Conservation (phyloP, 2,888 invertebrate species). For the Operophtera brumata region DNA sequence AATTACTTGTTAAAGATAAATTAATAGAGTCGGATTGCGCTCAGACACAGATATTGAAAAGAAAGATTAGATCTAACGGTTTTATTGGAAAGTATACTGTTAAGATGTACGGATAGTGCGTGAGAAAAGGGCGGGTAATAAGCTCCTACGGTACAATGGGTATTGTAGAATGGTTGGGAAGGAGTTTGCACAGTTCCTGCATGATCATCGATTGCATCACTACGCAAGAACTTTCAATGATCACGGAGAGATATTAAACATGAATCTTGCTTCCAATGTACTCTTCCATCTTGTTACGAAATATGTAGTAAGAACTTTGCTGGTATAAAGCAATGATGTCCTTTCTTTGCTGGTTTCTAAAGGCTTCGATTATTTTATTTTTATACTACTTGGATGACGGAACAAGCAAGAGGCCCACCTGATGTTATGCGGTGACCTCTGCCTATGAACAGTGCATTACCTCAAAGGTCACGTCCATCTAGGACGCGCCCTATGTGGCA, state of each 20-base stretch:
- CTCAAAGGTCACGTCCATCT: too few species aligned
- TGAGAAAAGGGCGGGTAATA: slow-evolving; percentile 37
- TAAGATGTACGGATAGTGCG: slow-evolving; percentile 32
- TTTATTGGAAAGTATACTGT: slow-evolving; percentile 29
- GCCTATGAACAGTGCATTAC: too few species aligned
- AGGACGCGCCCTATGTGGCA: too few species aligned
- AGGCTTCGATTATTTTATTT: too few species aligned
- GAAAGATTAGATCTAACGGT: slow-evolving; percentile 28
- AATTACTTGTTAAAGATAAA: neutral
- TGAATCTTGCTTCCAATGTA: neutral
- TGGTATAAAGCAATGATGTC: too few species aligned
- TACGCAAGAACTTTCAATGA: slow-evolving; percentile 5
- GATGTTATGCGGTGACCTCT: too few species aligned
- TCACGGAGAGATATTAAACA: neutral
- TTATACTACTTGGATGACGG: too few species aligned
- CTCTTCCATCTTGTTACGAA: too few species aligned
- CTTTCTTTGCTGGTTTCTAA: too few species aligned
- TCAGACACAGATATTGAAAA: slow-evolving; percentile 20
- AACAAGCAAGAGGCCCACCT: too few species aligned
- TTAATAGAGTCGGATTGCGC: too few species aligned
- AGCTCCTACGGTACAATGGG: slow-evolving; percentile 33
- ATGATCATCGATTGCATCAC: slow-evolving; percentile 9
- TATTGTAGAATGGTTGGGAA: slow-evolving; percentile 29
- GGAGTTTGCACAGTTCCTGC: slow-evolving; percentile 11
- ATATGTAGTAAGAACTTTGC: too few species aligned